These are phyloP conservation scores for Orthosia cruda DNA, from an alignment of 2,888 invertebrate genomes.

Conservation along the genomic window DNA sequence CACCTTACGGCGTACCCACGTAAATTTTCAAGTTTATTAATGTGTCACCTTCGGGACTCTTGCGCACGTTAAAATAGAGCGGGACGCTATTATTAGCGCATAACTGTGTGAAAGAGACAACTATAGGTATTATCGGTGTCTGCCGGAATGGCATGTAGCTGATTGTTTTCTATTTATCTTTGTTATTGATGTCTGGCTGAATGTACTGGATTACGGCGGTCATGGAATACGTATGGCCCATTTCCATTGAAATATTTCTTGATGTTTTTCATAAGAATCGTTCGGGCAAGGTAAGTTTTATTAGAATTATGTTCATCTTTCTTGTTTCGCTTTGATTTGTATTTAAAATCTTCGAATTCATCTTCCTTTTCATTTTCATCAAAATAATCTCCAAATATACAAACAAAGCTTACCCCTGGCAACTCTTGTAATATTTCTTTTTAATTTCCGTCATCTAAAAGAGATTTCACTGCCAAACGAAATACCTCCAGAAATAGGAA, in stretches of 20 bases:
- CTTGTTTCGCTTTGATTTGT: not conserved
- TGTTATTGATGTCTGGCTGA: slow-evolving; percentile 56
- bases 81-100: slow-evolving; percentile 77
- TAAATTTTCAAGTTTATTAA: slow-evolving; percentile 74
- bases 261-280: slow-evolving; percentile 5
- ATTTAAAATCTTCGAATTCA: not conserved
- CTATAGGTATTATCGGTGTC: slow-evolving; percentile 62
- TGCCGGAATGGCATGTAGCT: slow-evolving; percentile 58
- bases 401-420: slow-evolving; percentile 14
- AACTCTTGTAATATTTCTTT: slow-evolving; percentile 38
- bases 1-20: slow-evolving; percentile 64
- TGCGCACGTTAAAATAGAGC: slow-evolving; percentile 79
- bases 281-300: not conserved
- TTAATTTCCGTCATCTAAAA: slow-evolving; percentile 47
- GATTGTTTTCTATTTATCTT: slow-evolving; percentile 69
- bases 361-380: not conserved
- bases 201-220: slow-evolving; percentile 50
- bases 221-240: slow-evolving; percentile 56
- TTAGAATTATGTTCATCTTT: not conserved
- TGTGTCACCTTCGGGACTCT: slow-evolving; percentile 81
- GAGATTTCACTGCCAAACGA: slow-evolving; percentile 28
- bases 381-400: slow-evolving; percentile 10
- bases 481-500: slow-evolving; percentile 48
- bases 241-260: slow-evolving; percentile 36
- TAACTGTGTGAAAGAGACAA: slow-evolving; percentile 71